phyloP scores from a whole-genome alignment of 2,888 invertebrate species.

The Meiosimyza platycephala region DNA sequence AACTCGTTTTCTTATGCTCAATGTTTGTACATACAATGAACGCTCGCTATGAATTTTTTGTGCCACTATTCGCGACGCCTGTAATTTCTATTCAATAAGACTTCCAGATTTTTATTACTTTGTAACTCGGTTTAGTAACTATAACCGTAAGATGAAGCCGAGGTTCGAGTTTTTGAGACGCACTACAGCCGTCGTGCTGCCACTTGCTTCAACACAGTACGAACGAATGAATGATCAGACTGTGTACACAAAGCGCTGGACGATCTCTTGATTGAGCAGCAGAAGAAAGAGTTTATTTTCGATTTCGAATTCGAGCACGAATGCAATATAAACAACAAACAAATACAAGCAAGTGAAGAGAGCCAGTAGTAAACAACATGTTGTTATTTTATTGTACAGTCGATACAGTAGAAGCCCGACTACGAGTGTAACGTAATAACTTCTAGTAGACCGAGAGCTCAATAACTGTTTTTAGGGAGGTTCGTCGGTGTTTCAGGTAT shows the following conservation, averaged over 20 bases:
- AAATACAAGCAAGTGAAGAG: not conserved
- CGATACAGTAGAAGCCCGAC: not conserved
- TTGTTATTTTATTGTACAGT: not conserved
- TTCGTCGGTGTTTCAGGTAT: too few relatives aligned
- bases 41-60: too few relatives aligned
- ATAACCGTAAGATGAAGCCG: not conserved
- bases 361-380: too few relatives aligned
- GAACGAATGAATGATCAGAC: conserved; percentile 21
- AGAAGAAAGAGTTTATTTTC: not conserved
- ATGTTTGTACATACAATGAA: too few relatives aligned
- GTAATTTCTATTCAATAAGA: too few relatives aligned
- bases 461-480: too few relatives aligned
- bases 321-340: conserved; percentile 24
- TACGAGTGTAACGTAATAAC: too few relatives aligned
- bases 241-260: not conserved
- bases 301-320: conserved; percentile 24
- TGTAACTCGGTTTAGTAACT: conserved; percentile 3
- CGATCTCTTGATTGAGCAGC: not conserved
- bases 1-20: too few relatives aligned
- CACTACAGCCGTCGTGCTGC: not conserved
- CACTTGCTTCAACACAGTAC: conserved; percentile 4
- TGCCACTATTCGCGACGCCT: too few relatives aligned
- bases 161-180: not conserved
- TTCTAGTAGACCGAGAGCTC: too few relatives aligned
- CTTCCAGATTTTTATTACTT: not conserved